Base-by-base conservation (phyloP, 2,113 vertebrate genomes). In the Apeltes quadracus region DNA sequence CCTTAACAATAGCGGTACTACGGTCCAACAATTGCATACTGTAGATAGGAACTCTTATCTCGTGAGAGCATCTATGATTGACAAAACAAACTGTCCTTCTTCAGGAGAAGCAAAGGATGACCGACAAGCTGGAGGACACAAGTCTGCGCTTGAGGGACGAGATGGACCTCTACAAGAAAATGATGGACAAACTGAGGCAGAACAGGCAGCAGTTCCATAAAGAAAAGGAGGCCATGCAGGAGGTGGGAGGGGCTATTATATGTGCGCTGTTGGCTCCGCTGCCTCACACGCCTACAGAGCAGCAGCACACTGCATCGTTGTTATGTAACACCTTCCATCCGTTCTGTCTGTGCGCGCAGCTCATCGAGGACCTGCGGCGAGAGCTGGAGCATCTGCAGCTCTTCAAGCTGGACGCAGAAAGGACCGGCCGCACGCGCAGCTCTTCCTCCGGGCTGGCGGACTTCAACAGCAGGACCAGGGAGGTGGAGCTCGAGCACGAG, bases 151-250 rank as follows among this genome's bases (percentile, higher is more conserved):
- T 98, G 77, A 97, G 95, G 90, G 97, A 98, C 0, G 97, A 98
- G 92, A 97, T 96, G 95, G 96, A 98, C 81, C 87, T 98, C 70
- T 97, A 98, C 89, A 96, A 94, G 85, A 97, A 96, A 77, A 94
- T 98, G 96, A 97, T 97, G 96, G 97, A 98, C 86, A 98, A 98
- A 88, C 91, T 98, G 87, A 87, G 94, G n/a, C 95, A 97, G 89
- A 97, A 95, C 91, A 91, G 96, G 39, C 92, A 95, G 0, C 95
- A 97, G 72, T 97, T 96, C 84, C 97, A 98, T 84, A 96, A 95
- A 84, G 97, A 98, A 87, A 94, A 96, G 63, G 96, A 98, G 43
- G 95, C 95, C 1, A 98, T 96, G 0, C 96, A 98, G 82, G 97
- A 98, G 95, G 97, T 97, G 36, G 69, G 93, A 83, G 34, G 46